Base-by-base conservation (phyloP, 1,140 invertebrate species). In the Monochamus saltuarius region DNA sequence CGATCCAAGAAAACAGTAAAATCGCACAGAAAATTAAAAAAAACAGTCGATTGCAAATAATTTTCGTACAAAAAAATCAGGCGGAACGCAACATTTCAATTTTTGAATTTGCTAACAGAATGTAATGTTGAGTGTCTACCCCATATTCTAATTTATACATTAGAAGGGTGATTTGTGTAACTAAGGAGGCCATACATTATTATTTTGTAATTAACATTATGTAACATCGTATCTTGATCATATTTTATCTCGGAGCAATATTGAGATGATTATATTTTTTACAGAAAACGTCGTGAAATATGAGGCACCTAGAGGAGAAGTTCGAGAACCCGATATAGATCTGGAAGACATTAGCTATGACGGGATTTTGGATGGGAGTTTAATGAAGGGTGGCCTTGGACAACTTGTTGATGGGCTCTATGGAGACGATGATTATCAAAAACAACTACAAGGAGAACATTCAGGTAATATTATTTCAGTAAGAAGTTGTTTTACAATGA, bases 301-400 rank as follows among this genome's bases (percentile, higher is more conserved):
- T 75, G 84, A 85, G 22, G 91, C 94, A 80, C 90, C 91, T 0
- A 87, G 91, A 69, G 92, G 91, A n/a, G 79, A 84, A 63, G 80
- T 81, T n/a, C 87, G 94, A 61, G 94, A 93, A 64, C 87, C 82
- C 49, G 85, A 89, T 66, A 86, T 92, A 67, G 90, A 96, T 75
- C 85, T 97, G 40, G 91, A 89, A 60, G 96, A 98, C 76, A 86
- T 89, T 65, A 91, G 89, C 37, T 99, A 97, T 79, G 96, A 98
- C 77, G 95, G 96, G 1, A 82, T 87, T 55, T 88, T 90, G 81
- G 84, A 87, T 59, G 85, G 83, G 2, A 84, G 80, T 37, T 79
- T 81, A 64, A 84, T 94, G 65, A 82, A 81, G 13, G 87, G 87
- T 17, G 96, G 96, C 1, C 77, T 98, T 2, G 96, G 96, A 13